Conservation (phyloP, 1,140 invertebrate species). For the Caenorhabditis briggsae region DNA sequence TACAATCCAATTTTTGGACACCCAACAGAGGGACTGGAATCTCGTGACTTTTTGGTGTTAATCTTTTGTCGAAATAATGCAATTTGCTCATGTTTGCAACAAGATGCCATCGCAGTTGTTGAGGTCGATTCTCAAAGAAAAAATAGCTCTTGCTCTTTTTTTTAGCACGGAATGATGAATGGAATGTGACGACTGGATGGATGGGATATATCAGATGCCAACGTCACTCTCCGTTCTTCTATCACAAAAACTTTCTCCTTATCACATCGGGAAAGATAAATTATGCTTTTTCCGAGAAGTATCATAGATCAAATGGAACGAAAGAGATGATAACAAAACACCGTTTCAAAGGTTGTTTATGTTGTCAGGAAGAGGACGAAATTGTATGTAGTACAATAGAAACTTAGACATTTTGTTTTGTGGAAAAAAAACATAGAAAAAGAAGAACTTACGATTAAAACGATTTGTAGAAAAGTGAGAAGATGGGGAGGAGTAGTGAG, state of each 20-base stretch:
- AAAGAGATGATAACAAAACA: background rate
- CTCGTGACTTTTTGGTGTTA: background rate
- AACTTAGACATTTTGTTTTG: no score
- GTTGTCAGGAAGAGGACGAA: slow-evolving; percentile 5
- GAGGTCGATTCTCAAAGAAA: background rate
- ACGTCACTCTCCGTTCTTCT: background rate
- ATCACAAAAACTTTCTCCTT: background rate
- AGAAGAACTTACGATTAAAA: no score
- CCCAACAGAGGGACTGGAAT: background rate
- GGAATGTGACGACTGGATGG: background rate
- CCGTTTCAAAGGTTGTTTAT: slow-evolving; percentile 4
- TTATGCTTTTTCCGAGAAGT: background rate
- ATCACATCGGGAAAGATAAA: background rate
- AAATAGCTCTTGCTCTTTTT: background rate
- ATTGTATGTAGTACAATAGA: background rate
- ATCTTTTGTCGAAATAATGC: background rate
- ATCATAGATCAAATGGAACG: background rate
- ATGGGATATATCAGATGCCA: background rate
- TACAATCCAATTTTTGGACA: background rate
- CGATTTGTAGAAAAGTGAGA: no score
- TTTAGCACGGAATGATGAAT: background rate
- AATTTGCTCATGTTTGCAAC: slow-evolving; percentile 21
- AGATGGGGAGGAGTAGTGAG: no score
- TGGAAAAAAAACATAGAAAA: no score
- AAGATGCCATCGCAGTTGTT: background rate